Conservation (phyloP, 2,888 invertebrate genomes). For the Acronicta leporina region DNA sequence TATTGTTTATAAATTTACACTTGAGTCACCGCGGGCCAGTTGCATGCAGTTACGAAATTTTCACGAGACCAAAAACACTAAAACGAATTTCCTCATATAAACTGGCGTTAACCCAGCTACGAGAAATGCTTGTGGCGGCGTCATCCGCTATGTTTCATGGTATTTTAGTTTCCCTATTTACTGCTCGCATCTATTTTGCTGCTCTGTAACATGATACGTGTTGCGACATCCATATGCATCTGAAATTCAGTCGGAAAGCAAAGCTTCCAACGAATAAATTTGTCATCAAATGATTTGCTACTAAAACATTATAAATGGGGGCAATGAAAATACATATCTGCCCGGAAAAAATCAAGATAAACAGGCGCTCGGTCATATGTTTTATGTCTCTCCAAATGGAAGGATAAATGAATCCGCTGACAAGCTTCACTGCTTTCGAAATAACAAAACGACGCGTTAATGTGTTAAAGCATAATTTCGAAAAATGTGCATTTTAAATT, state of each 20-base stretch:
- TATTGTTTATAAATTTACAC: conserved; percentile 68
- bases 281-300: conserved; percentile 48
- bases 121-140: conserved; percentile 64
- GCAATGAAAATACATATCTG: conserved; percentile 63
- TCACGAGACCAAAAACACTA: conserved; percentile 68
- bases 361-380: conserved; percentile 48
- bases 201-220: conserved; percentile 57
- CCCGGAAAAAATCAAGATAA: conserved; percentile 63
- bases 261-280: conserved; percentile 20
- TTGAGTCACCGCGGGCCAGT: conserved; percentile 63
- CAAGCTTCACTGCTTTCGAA: conserved; percentile 52
- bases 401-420: conserved; percentile 54
- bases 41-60: conserved; percentile 67
- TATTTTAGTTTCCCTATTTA: conserved; percentile 66
- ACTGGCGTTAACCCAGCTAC: conserved; percentile 71
- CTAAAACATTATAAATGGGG: conserved; percentile 59
- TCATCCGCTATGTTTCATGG: conserved; percentile 60
- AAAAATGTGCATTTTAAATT: conserved; percentile 28
- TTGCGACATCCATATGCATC: conserved; percentile 48
- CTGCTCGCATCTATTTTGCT: conserved; percentile 63
- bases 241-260: conserved; percentile 22
- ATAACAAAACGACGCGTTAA: conserved; percentile 40
- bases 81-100: conserved; percentile 74
- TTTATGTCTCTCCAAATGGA: conserved; percentile 50
- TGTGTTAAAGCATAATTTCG: conserved; percentile 37